Evolutionary conservation across 2,888 invertebrate species (phyloP).

Genomic region (Galerucella calmariensis): DNA sequence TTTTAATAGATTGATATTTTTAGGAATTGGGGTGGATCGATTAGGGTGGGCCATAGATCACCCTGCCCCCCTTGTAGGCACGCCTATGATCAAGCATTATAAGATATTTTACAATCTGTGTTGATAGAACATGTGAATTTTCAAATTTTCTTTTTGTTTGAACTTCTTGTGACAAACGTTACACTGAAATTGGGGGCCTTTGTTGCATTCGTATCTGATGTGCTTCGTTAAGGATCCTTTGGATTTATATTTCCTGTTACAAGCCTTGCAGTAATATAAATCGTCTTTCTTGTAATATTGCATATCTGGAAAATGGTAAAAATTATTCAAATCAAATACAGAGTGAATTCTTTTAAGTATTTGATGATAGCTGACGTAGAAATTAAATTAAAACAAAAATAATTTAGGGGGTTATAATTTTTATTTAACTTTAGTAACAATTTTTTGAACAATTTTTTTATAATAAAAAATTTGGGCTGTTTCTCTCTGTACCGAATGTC

Average conservation of each 20-base stretch:
- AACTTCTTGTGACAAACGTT: conserved; percentile 72
- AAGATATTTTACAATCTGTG: conserved; percentile 2
- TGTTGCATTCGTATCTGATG: conserved; percentile 57
- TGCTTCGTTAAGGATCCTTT: conserved; percentile 47
- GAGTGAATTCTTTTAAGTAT: no score
- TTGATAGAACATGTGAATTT: conserved; percentile 73
- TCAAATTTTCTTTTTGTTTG: conserved; percentile 83
- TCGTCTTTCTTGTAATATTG: background rate
- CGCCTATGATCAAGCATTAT: background rate
- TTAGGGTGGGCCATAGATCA: no score
- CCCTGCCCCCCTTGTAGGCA: no score
- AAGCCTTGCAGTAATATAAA: conserved; percentile 28
- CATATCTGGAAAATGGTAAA: background rate
- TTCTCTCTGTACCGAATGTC: no score
- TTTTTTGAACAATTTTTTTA: no score
- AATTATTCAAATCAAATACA: background rate
- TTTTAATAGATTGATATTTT: no score
- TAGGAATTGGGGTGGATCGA: no score
- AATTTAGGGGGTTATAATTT: no score
- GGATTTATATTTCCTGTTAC: conserved; percentile 47
- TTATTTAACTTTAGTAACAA: no score
- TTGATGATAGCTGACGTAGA: no score
- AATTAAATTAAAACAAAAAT: no score
- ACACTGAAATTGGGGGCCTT: conserved; percentile 80
- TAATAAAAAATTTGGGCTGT: no score